Conservation (phyloP, 2,888 invertebrate genomes). For the Phyllotreta cruciferae region DNA sequence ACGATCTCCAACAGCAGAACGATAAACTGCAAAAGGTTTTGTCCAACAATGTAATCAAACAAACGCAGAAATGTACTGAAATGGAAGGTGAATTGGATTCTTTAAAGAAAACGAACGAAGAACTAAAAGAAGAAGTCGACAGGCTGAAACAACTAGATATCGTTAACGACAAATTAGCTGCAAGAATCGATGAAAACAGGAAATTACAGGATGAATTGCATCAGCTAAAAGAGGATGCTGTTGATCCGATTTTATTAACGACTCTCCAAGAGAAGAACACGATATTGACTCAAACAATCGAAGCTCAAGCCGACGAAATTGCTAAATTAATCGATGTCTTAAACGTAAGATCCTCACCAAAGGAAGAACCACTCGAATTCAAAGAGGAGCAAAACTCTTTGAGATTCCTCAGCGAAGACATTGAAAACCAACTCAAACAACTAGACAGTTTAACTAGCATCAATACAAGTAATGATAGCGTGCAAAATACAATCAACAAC, state of each 20-base stretch:
- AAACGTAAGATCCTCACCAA: conserved; percentile 36
- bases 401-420: conserved; percentile 47
- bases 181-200: conserved; percentile 37
- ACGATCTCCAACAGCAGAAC: conserved; percentile 30
- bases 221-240: conserved; percentile 18
- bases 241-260: conserved; percentile 35
- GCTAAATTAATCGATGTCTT: conserved; percentile 45
- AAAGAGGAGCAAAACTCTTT: conserved; percentile 46
- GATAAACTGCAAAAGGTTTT: conserved; percentile 44
- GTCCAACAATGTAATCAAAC: conserved; percentile 39
- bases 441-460: conserved; percentile 12
- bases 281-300: conserved; percentile 46
- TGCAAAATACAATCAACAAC: conserved; percentile 42
- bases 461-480: conserved; percentile 34
- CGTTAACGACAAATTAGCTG: conserved; percentile 28
- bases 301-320: conserved; percentile 45
- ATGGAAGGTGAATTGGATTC: conserved; percentile 42
- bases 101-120: conserved; percentile 33
- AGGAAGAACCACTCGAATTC: conserved; percentile 22
- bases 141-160: conserved; percentile 25
- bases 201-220: conserved; percentile 29
- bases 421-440: conserved; percentile 47
- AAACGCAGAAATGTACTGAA: conserved; percentile 38
- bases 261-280: conserved; percentile 47
- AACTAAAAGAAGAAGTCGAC: conserved; percentile 19